phyloP scores from a whole-genome alignment of 2,888 invertebrate genomes.

The Dione vanillae region DNA sequence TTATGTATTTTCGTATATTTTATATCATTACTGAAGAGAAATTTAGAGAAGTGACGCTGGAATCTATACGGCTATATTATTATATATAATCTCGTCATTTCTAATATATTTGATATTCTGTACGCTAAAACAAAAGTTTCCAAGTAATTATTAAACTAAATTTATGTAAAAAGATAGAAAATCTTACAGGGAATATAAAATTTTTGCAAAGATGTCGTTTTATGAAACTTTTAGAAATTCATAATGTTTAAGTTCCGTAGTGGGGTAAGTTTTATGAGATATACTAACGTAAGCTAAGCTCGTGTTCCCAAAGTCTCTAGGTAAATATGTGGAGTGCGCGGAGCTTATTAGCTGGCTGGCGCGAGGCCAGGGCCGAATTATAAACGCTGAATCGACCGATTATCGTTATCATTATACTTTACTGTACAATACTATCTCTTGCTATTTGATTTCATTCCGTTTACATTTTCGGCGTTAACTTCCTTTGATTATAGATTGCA shows the following conservation, averaged over 20 bases:
- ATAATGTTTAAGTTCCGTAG: constrained; percentile 36
- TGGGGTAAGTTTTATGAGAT: constrained; percentile 39
- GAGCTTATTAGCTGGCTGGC: constrained; percentile 63
- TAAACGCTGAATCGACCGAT: constrained; percentile 57
- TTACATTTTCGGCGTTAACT: constrained; percentile 14
- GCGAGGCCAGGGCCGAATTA: constrained; percentile 57
- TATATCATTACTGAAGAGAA: too few species aligned
- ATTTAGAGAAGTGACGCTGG: too few species aligned
- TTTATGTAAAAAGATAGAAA: constrained; percentile 21
- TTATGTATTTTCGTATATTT: too few species aligned
- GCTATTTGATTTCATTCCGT: not conserved
- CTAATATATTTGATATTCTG: too few species aligned
- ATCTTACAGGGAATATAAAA: constrained; percentile 29
- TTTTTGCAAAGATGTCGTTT: constrained; percentile 29
- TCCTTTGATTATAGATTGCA: constrained; percentile 49
- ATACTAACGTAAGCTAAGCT: constrained; percentile 34
- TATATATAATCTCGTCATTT: too few species aligned
- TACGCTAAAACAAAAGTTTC: not conserved
- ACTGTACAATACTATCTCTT: constrained; percentile 17
- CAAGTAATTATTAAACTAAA: not conserved
- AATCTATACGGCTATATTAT: too few species aligned
- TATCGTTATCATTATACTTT: constrained; percentile 13
- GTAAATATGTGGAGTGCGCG: constrained; percentile 57
- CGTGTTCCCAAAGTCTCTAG: constrained; percentile 35
- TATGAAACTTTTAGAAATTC: constrained; percentile 38